These are phyloP conservation scores for Drosophila diplacantha DNA, from an alignment of 2,888 invertebrate genomes.

Conservation along the genomic window DNA sequence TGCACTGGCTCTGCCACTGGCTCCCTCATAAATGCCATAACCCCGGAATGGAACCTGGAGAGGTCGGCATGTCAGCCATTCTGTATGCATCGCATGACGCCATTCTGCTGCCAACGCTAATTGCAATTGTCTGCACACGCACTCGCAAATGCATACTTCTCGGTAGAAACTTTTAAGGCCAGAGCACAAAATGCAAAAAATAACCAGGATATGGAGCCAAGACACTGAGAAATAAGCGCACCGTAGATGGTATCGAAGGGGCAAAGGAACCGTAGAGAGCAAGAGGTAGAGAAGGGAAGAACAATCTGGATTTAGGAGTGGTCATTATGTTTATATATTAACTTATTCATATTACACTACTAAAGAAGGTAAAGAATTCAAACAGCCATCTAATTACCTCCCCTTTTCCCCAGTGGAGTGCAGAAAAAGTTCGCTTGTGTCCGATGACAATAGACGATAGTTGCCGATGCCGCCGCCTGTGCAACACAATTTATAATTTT, in stretches of 20 bases:
- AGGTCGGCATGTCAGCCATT: constrained; percentile 30
- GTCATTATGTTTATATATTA: neutral
- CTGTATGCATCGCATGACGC: constrained; percentile 44
- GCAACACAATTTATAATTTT: constrained; percentile 44
- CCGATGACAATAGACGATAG: constrained; percentile 20
- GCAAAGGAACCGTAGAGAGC: neutral
- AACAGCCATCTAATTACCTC: neutral
- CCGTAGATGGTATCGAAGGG: neutral
- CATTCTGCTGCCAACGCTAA: constrained; percentile 47
- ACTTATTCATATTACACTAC: too few species aligned
- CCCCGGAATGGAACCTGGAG: constrained; percentile 9
- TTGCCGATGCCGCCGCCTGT: constrained; percentile 2
- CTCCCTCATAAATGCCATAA: constrained; percentile 44
- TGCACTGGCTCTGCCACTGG: neutral
- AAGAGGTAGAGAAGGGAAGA: neutral
- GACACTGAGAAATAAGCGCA: constrained; percentile 15
- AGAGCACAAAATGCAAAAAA: neutral
- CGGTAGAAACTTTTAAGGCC: constrained; percentile 25
- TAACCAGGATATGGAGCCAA: constrained; percentile 1
- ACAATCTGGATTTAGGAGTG: neutral
- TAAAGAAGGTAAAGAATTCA: too few species aligned
- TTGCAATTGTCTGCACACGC: constrained; percentile 50
- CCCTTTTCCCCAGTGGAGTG: constrained; percentile 4
- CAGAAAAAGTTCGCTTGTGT: constrained; percentile 17
- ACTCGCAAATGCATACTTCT: constrained; percentile 32